These are phyloP conservation scores for Leptopilina clavipes DNA, from an alignment of 1,140 invertebrate genomes.

Conservation along the genomic window DNA sequence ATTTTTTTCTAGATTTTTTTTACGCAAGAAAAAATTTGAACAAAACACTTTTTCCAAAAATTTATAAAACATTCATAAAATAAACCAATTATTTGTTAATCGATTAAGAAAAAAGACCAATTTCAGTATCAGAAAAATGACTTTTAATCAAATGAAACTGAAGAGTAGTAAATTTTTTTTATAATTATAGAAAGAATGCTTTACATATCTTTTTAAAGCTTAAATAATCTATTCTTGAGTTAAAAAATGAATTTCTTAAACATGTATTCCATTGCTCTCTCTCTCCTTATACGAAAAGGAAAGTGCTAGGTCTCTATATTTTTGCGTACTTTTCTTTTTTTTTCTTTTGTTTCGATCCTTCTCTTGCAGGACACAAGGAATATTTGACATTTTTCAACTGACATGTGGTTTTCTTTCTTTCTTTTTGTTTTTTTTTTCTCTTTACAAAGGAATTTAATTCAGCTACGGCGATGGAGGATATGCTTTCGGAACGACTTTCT, in stretches of 20 bases:
- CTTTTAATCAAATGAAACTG: too few species aligned
- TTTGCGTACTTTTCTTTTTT: background rate
- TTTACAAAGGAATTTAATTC: slow-evolving; percentile 18
- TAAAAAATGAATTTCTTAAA: slow-evolving; percentile 10
- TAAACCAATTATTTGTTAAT: too few species aligned
- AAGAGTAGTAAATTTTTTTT: background rate
- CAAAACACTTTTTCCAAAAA: background rate
- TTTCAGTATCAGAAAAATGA: too few species aligned
- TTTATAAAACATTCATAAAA: too few species aligned
- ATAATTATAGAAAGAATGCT: too few species aligned
- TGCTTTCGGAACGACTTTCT: slow-evolving; percentile 3
- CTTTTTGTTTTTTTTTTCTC: too few species aligned
- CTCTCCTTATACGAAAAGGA: slow-evolving; percentile 28
- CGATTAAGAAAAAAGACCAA: too few species aligned
- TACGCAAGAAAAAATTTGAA: background rate
- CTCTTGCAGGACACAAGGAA: background rate
- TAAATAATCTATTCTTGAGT: background rate
- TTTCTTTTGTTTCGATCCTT: background rate
- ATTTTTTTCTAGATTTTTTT: background rate
- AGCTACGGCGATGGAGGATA: too few species aligned
- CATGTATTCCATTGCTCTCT: background rate
- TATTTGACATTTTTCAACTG: slow-evolving; percentile 19
- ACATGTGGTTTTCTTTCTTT: background rate
- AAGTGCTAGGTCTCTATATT: slow-evolving; percentile 19
- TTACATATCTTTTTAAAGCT: too few species aligned